phyloP scores from a whole-genome alignment of 1,140 invertebrate genomes.

The Charaxes varanes region DNA sequence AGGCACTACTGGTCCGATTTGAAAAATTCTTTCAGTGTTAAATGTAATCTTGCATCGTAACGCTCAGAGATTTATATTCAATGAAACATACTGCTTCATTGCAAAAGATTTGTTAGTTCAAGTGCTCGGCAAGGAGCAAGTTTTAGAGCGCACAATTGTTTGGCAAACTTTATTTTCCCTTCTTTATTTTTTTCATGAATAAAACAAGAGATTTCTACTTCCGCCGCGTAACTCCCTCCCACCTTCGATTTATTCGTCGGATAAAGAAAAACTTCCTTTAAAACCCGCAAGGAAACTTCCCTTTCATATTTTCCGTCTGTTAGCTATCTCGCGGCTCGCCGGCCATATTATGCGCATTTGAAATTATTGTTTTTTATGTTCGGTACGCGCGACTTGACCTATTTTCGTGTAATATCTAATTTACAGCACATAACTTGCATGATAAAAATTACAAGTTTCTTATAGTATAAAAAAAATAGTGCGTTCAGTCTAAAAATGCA shows the following conservation, averaged over 20 bases:
- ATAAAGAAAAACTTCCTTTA: conserved; percentile 72
- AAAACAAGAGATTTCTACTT: conserved; percentile 71
- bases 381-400: conserved; percentile 23
- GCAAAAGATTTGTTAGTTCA: conserved; percentile 24
- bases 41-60: background rate
- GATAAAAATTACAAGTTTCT: no score
- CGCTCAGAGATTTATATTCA: conserved; percentile 1
- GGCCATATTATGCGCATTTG: conserved; percentile 62
- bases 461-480: no score
- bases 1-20: no score
- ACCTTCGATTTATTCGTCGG: conserved; percentile 73
- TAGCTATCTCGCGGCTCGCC: conserved; percentile 50
- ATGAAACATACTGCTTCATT: conserved; percentile 2
- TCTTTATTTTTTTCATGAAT: conserved; percentile 73
- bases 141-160: conserved; percentile 31
- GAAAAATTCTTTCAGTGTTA: no score
- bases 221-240: conserved; percentile 58
- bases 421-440: no score
- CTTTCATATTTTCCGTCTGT: conserved; percentile 69
- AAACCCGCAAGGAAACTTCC: conserved; percentile 68
- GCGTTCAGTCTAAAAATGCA: no score
- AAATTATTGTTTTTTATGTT: conserved; percentile 59
- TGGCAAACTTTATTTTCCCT: conserved; percentile 55
- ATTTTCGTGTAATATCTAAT: conserved; percentile 10
- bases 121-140: conserved; percentile 14